phyloP scores from a whole-genome alignment of 2,888 invertebrate species.

The Acronicta aceris region DNA sequence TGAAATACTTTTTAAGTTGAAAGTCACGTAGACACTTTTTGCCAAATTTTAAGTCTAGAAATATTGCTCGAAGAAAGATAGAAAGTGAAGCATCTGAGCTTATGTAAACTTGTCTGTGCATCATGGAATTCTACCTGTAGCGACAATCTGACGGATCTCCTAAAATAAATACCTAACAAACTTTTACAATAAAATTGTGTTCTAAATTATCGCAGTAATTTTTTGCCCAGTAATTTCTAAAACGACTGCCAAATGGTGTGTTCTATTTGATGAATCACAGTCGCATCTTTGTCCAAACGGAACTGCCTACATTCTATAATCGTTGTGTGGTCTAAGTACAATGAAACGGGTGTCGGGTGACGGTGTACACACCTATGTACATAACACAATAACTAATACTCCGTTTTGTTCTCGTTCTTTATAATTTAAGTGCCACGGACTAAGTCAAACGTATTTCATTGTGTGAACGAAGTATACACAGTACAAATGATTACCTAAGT shows the following conservation, averaged over 20 bases:
- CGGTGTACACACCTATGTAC: conserved; percentile 45
- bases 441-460: conserved; percentile 18
- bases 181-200: conserved; percentile 28
- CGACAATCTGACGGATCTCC: conserved; percentile 23
- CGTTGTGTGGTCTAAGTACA: conserved; percentile 59
- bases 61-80: conserved; percentile 23
- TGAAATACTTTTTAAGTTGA: conserved; percentile 12
- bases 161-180: conserved; percentile 36
- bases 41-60: conserved; percentile 9
- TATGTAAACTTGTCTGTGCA: conserved; percentile 26
- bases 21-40: conserved; percentile 26
- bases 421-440: conserved; percentile 32
- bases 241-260: conserved; percentile 29
- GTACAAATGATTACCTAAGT: conserved; percentile 10
- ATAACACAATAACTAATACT: conserved; percentile 41
- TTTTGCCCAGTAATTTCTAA: conserved; percentile 40
- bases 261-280: conserved; percentile 41
- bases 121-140: conserved; percentile 26
- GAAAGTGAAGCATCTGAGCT: conserved; percentile 28
- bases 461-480: conserved; percentile 14
- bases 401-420: conserved; percentile 39
- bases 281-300: conserved; percentile 53
- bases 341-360: conserved; percentile 55
- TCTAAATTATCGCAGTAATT: conserved; percentile 30
- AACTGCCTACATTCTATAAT: conserved; percentile 51